phyloP scores from a whole-genome alignment of 2,797 vertebrate genomes.

The Meriones psammophilus region DNA sequence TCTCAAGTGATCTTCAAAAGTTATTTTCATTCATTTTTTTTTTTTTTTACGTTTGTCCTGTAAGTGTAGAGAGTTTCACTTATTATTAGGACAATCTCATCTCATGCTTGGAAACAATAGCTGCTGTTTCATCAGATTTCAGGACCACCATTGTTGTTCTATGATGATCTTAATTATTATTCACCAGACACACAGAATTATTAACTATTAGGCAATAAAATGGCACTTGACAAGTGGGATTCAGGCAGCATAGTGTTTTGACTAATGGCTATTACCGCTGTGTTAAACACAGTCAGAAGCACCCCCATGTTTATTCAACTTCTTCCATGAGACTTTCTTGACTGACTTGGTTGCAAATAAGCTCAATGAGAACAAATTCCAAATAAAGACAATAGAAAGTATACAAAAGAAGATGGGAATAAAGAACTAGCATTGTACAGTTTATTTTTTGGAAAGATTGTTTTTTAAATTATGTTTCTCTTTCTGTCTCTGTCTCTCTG shows the following conservation, averaged over 20 bases:
- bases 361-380: background rate
- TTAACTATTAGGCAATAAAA: background rate
- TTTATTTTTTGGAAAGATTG: background rate
- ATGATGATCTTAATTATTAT: background rate
- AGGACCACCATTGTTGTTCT: background rate
- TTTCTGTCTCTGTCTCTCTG: too few relatives aligned
- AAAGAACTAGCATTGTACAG: background rate
- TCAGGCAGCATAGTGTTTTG: background rate
- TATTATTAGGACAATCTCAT: background rate
- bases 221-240: background rate
- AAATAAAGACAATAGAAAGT: background rate
- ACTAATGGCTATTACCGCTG: background rate
- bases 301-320: background rate
- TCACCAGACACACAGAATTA: background rate
- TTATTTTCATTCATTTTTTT: background rate
- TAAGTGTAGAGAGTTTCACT: background rate
- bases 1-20: conserved; percentile 4
- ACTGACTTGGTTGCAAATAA: background rate
- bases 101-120: background rate
- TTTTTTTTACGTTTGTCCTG: conserved; percentile 14
- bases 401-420: background rate
- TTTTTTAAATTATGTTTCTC: background rate
- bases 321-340: background rate
- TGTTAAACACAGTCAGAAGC: background rate
- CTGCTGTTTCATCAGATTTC: conserved; percentile 17